These are phyloP conservation scores for Xestoiulus laeticollis DNA, from an alignment of 2,888 invertebrate genomes.

Conservation along the genomic window DNA sequence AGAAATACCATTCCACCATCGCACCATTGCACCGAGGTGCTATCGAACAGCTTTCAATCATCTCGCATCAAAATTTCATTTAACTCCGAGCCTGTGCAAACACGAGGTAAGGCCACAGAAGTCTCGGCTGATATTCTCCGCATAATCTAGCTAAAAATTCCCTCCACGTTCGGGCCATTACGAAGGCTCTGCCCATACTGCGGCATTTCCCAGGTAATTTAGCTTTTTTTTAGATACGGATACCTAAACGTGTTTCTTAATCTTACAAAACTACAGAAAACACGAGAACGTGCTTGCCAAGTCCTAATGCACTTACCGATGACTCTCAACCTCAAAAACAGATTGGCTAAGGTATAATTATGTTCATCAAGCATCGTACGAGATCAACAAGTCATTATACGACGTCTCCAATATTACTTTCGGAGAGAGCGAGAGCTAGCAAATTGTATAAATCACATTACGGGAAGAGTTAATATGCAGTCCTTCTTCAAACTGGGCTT, in stretches of 20 bases:
- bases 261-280: not conserved
- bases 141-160: not conserved
- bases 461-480: slow-evolving; percentile 18
- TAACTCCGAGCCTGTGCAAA: not conserved
- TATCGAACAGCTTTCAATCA: not conserved
- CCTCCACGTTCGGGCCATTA: not conserved
- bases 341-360: not conserved
- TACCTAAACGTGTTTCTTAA: not conserved
- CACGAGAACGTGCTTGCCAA: not conserved
- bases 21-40: not conserved
- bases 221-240: not conserved
- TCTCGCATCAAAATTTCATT: not conserved
- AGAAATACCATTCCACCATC: not conserved
- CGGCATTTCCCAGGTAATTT: not conserved
- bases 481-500: not conserved
- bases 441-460: slow-evolving; percentile 23
- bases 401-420: not conserved
- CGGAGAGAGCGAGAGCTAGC: not conserved
- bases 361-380: not conserved
- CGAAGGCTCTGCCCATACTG: not conserved
- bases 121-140: not conserved
- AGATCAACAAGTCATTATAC: slow-evolving; percentile 30
- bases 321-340: not conserved
- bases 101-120: not conserved
- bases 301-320: not conserved